Evolutionary conservation across 1,140 invertebrate species (phyloP).

Genomic region (Drosophila prosaltans): DNA sequence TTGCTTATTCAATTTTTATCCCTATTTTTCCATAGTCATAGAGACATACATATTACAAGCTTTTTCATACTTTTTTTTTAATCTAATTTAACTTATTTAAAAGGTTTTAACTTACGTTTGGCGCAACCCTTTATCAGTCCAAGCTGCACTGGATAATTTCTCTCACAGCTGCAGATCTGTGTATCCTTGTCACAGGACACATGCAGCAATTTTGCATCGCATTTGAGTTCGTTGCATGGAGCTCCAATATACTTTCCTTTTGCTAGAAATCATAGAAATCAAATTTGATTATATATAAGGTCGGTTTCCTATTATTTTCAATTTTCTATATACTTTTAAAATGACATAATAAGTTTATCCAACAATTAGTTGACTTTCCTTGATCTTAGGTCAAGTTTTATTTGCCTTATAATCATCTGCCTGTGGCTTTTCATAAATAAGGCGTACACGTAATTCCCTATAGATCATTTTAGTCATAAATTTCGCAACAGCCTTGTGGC

Average conservation of each 20-base stretch:
- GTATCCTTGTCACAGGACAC: slow-evolving; percentile 89
- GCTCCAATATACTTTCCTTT: slow-evolving; percentile 90
- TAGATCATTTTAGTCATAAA: slow-evolving; percentile 22
- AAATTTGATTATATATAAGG: too few relatives aligned
- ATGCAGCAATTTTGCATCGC: slow-evolving; percentile 88
- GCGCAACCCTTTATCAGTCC: slow-evolving; percentile 90
- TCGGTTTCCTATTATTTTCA: too few relatives aligned
- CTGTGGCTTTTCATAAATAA: neutral
- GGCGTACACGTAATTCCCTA: slow-evolving; percentile 2
- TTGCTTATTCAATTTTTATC: too few relatives aligned
- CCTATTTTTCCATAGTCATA: too few relatives aligned
- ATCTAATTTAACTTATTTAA: too few relatives aligned
- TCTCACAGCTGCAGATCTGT: slow-evolving; percentile 89
- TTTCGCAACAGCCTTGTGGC: slow-evolving; percentile 30
- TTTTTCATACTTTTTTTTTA: too few relatives aligned
- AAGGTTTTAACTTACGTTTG: slow-evolving; percentile 87
- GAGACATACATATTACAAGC: too few relatives aligned
- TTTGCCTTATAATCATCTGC: neutral
- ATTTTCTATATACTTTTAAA: too few relatives aligned
- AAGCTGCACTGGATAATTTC: slow-evolving; percentile 89
- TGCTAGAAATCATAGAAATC: slow-evolving; percentile 79
- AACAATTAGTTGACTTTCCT: neutral
- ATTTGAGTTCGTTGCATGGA: slow-evolving; percentile 88
- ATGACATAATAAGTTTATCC: neutral
- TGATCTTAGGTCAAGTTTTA: slow-evolving; percentile 2